Conservation (phyloP, 2,113 vertebrate species). For the Psittacula cyanocephala region DNA sequence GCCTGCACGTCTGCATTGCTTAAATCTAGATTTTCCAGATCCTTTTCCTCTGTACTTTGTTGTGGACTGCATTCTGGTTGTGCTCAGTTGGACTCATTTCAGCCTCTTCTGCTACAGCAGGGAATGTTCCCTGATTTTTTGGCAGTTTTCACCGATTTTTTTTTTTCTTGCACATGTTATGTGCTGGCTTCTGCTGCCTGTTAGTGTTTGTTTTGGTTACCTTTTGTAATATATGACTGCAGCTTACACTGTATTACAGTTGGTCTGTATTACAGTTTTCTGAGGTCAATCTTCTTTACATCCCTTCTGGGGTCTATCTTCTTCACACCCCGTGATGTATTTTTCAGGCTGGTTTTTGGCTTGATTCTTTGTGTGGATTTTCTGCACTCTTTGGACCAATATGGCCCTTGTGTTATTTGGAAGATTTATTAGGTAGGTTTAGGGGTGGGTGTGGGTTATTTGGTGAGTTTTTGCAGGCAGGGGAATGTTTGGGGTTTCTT, state of each 20-base stretch:
- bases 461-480: background rate
- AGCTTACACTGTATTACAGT: background rate
- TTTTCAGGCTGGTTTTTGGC: background rate
- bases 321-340: background rate
- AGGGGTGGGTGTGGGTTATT: background rate
- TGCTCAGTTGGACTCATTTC: background rate
- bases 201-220: slow-evolving; percentile 10
- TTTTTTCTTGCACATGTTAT: background rate
- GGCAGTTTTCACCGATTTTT: background rate
- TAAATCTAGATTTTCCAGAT: background rate
- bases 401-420: background rate
- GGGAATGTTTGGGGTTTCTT: background rate
- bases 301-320: background rate
- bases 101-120: background rate
- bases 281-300: background rate
- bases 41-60: background rate
- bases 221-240: background rate
- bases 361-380: background rate
- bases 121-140: background rate
- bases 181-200: background rate
- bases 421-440: background rate
- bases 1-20: background rate
- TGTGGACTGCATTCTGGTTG: background rate
- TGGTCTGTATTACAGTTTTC: background rate
- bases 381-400: background rate